Evolutionary conservation across 1,140 invertebrate species (phyloP), one percentile per base, ranked within the genome.

Genomic region (Cephus cinctus): DNA sequence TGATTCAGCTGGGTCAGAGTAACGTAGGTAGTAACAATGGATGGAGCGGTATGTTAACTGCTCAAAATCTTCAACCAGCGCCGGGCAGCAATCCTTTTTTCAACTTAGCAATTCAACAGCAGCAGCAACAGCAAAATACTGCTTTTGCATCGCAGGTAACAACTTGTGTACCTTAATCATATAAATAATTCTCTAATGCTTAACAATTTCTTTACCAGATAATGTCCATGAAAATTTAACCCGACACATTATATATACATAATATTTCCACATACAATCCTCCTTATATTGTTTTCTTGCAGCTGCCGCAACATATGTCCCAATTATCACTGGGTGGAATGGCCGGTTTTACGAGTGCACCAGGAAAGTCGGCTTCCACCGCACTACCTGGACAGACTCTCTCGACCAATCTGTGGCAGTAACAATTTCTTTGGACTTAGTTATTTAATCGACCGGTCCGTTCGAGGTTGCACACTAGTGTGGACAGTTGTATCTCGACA

Each of bases 281-380:
- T n/a, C n/a, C n/a, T n/a, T n/a, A n/a, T n/a, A n/a, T n/a, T n/a
- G 30, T 38, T 43, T 50, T 43, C 56, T 72, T 68, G 18, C 47
- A 81, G 79, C 67, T 83, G 57, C 77, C 80, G 12, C 79, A 81
- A 56, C 81, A 81, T 64, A 81, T 82, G 77, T 69, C 75, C n/a
- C 68, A 75, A 53, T 72, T 82, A 67, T 77, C 75, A 36, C 50
- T 82, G 39, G 68, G 73, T 20, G 65, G 62, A 30, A 60, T 69
- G 35, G 47, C n/a, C n/a, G n/a, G 40, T 32, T 73, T 71, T 41
- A 20, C 59, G 11, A 40, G 50, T 12, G 35, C 54, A 2, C 25
- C 60, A 8, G 62, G 59, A 42, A 75, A 73, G 47, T 54, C 73
- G 46, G 36, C 66, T 22, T 16, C 67, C 27, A 16, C 63, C 14